Evolutionary conservation across 2,797 vertebrate species (phyloP).

Genomic region (Aphelocoma californica): DNA sequence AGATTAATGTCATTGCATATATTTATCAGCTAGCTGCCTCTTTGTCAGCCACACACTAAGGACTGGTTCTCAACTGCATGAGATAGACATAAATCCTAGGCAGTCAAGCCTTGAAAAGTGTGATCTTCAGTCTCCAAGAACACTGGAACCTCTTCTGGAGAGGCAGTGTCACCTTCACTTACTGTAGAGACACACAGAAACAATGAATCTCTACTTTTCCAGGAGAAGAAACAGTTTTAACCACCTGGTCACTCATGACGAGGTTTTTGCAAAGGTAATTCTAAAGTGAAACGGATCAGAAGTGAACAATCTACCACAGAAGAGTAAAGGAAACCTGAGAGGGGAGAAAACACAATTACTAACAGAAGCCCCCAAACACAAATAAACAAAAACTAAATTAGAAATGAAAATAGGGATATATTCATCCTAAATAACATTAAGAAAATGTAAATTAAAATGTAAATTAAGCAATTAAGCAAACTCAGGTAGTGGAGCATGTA

Average conservation of each 20-base stretch:
- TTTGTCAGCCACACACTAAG: not conserved
- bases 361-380: not conserved
- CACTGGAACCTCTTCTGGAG: not conserved
- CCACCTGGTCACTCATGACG: not conserved
- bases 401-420: not conserved
- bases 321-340: not conserved
- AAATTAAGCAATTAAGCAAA: constrained; percentile 7
- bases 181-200: not conserved
- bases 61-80: not conserved
- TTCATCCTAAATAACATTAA: not conserved
- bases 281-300: not conserved
- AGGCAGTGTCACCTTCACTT: not conserved
- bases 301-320: not conserved
- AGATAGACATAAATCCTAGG: not conserved
- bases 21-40: not conserved
- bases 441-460: not conserved
- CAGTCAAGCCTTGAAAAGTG: not conserved
- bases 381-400: not conserved
- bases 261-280: not conserved
- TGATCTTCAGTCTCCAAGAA: not conserved
- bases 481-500: not conserved
- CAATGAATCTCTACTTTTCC: not conserved
- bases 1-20: not conserved
- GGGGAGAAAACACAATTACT: not conserved
- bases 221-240: not conserved